Conservation (phyloP, 2,888 invertebrate genomes). For the Parnassius apollo region DNA sequence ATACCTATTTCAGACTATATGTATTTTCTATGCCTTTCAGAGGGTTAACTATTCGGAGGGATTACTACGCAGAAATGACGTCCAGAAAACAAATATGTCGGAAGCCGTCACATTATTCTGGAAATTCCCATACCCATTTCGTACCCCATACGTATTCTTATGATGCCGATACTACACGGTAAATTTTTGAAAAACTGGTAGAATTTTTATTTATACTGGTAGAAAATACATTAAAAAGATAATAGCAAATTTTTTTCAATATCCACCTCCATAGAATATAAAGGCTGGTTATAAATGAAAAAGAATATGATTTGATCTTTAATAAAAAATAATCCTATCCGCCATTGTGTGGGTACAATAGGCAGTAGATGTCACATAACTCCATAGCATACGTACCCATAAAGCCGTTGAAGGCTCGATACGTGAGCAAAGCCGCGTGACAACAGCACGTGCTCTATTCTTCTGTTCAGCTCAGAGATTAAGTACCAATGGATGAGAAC, state of each 20-base stretch:
- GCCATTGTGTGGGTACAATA: slow-evolving; percentile 39
- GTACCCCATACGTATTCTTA: too few relatives aligned
- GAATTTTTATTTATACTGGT: too few relatives aligned
- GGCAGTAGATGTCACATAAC: slow-evolving; percentile 32
- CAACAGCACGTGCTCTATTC: slow-evolving; percentile 44
- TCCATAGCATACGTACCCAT: slow-evolving; percentile 26
- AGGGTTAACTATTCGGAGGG: too few relatives aligned
- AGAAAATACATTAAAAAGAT: background rate
- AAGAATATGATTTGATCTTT: slow-evolving; percentile 31
- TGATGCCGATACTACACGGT: too few relatives aligned
- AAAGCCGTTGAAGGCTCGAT: slow-evolving; percentile 27
- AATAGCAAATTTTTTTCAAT: slow-evolving; percentile 4
- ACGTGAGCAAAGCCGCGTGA: slow-evolving; percentile 48
- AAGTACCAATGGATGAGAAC: slow-evolving; percentile 18
- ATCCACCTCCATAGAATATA: background rate
- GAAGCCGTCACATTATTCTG: too few relatives aligned
- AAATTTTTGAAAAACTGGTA: background rate
- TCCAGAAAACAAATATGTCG: too few relatives aligned
- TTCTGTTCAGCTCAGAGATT: slow-evolving; percentile 28
- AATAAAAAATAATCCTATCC: slow-evolving; percentile 37
- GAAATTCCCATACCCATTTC: too few relatives aligned
- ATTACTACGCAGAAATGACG: too few relatives aligned
- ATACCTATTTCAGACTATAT: too few relatives aligned
- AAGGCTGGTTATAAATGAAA: slow-evolving; percentile 11
- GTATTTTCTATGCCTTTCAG: too few relatives aligned